Base-by-base conservation (phyloP, 2,888 invertebrate genomes). In the Ctena decussata region DNA sequence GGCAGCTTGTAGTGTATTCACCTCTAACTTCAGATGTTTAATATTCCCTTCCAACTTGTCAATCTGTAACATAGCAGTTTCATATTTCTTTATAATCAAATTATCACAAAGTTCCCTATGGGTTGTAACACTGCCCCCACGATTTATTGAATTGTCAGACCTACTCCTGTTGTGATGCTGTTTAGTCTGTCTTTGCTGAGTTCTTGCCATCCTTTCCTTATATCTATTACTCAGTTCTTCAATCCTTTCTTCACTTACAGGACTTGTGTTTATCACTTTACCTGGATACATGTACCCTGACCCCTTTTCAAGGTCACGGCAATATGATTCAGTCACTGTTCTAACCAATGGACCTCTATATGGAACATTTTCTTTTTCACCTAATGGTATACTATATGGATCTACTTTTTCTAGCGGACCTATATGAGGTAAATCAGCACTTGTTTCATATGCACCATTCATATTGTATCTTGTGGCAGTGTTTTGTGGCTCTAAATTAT, bases 61-160 rank as follows among this genome's bases (percentile, higher is more conserved):
- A 84, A 94, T 94, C 94, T 94, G 92, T 35, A 90, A 90, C 82
- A 91, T 60, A 87, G 90, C 88, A 91, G 86, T 89, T 87, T 91
- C 90, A 88, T 89, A 90, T 82, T 88, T 87, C 76, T 86, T 90
- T 57, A 89, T 78, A 49, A 89, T 89, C 85, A 89, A 84, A 82
- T 90, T 87, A 83, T 81, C 83, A 75, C 65, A 65, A 1, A 65
- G 65, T 24, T 65, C 65, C 35, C 65, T 21, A 35, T 65, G 65
- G 32, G 32, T 35, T 3, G 24, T 3, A 1, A 35, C 65, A 35
- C 65, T 65, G 1, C 18, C 5, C 35, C 35, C 65, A 8, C 65
- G 27, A 35, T 35, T 65, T 21, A 65, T 80, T 78, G 80, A 76
- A 75, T 87, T 87, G 80, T 87, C 87, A 80, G 87, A 87, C 77